Evolutionary conservation across 2,113 vertebrate genomes (phyloP).

Genomic region (Pseudorectes ferrugineus): DNA sequence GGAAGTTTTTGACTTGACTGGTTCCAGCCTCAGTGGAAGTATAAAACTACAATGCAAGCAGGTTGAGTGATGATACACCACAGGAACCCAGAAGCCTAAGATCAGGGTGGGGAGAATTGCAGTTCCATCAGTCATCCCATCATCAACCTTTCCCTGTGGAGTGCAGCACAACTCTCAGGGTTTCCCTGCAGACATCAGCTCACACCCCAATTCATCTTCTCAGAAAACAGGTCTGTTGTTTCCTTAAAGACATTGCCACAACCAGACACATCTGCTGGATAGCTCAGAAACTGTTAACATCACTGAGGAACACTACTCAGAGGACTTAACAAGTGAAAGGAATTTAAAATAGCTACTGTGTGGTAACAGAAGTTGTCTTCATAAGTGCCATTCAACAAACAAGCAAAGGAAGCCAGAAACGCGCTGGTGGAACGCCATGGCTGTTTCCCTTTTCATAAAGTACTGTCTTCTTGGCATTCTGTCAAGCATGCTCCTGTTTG

Average conservation of each 20-base stretch:
- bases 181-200: not conserved
- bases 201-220: not conserved
- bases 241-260: not conserved
- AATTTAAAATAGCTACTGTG: not conserved
- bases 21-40: not conserved
- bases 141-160: not conserved
- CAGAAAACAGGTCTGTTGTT: not conserved
- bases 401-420: conserved; percentile 13
- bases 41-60: not conserved
- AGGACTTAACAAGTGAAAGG: not conserved
- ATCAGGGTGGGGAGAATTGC: not conserved
- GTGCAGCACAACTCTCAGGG: not conserved
- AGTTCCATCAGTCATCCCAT: not conserved
- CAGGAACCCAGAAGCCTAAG: not conserved
- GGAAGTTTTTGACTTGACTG: not conserved
- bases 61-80: not conserved
- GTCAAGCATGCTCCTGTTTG: conserved; percentile 43
- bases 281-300: not conserved
- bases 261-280: not conserved
- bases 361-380: not conserved
- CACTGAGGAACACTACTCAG: not conserved
- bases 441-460: not conserved
- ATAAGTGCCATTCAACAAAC: not conserved
- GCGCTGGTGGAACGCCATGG: not conserved
- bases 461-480: conserved; percentile 32